A percentile compares a stretch with the other conserved stretches of the same genome.
Conservation (phyloP, 37 sponge, comb jelly and placozoan species). For the Ianthella basta region DNA sequence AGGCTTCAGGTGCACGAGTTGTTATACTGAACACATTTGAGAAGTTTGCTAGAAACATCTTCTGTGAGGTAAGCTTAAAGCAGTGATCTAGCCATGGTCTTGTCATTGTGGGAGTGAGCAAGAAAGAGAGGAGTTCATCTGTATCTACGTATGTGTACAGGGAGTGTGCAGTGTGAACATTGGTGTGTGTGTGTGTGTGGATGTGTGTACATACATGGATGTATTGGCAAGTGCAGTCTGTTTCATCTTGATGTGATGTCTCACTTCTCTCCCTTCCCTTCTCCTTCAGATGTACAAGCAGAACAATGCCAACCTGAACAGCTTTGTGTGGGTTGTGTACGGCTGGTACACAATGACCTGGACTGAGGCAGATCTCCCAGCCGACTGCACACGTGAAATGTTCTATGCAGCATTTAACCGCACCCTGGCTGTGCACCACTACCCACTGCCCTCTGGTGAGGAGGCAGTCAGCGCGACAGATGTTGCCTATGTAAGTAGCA, state of each 20-base stretch:
- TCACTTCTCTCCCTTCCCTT: neutral
- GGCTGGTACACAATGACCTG: conserved; percentile 47
- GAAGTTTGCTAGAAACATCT: conserved; percentile 34
- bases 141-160: conserved; percentile 19
- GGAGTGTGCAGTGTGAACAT: conserved; percentile 23
- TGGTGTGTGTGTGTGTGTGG: conserved; percentile 38
- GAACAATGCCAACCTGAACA: conserved; percentile 5
- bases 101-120: no score
- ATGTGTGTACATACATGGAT: conserved; percentile 10
- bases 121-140: neutral
- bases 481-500: conserved; percentile 52
- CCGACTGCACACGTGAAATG: conserved; percentile 14
- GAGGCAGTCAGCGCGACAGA: conserved; percentile 32
- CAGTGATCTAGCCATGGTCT: neutral
- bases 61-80: conserved; percentile 45
- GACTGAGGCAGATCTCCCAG: neutral
- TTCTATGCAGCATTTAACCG: neutral
- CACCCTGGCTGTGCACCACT: conserved; percentile 52
- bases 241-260: neutral
- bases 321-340: conserved; percentile 40
- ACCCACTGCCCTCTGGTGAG: conserved; percentile 25
- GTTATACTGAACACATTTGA: conserved; percentile 61
- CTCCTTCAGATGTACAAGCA: conserved; percentile 12
- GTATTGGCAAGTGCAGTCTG: neutral
- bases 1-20: conserved; percentile 50